These are phyloP conservation scores for Drosophila testacea DNA, from an alignment of 2,888 invertebrate species.

Conservation along the genomic window DNA sequence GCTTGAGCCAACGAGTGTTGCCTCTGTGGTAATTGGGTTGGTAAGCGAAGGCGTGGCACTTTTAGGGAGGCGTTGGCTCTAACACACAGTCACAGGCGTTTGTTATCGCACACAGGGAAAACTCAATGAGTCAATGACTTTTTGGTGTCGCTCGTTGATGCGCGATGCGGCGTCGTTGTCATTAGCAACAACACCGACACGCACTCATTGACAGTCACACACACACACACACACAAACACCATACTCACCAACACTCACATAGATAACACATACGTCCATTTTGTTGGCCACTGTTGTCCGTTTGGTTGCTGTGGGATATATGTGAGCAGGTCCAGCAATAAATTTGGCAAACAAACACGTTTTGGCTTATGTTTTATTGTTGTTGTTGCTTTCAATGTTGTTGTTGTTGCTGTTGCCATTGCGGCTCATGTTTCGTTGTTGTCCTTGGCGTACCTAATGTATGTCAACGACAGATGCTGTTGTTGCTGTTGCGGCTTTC, in stretches of 20 bases:
- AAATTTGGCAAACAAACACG: conserved; percentile 78
- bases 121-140: conserved; percentile 79
- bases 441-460: conserved; percentile 74
- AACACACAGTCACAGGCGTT: conserved; percentile 18
- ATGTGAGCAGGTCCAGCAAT: conserved; percentile 63
- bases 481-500: conserved; percentile 43
- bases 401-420: conserved; percentile 39
- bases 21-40: conserved; percentile 42
- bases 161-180: conserved; percentile 75
- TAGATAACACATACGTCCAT: conserved; percentile 29
- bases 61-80: conserved; percentile 25
- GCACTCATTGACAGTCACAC: conserved; percentile 50
- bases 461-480: conserved; percentile 66
- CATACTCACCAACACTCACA: conserved; percentile 9
- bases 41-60: conserved; percentile 24
- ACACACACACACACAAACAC: conserved; percentile 11
- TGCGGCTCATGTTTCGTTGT: conserved; percentile 61
- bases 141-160: conserved; percentile 77
- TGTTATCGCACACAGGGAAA: conserved; percentile 55
- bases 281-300: conserved; percentile 46
- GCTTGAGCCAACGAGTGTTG: conserved; percentile 66
- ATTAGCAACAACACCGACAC: conserved; percentile 75
- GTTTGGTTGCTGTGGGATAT: conserved; percentile 56
- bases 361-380: conserved; percentile 80
- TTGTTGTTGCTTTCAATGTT: conserved; percentile 46